Evolutionary conservation across 2,888 invertebrate genomes (phyloP).

Genomic region (Rhodophaea formosa): DNA sequence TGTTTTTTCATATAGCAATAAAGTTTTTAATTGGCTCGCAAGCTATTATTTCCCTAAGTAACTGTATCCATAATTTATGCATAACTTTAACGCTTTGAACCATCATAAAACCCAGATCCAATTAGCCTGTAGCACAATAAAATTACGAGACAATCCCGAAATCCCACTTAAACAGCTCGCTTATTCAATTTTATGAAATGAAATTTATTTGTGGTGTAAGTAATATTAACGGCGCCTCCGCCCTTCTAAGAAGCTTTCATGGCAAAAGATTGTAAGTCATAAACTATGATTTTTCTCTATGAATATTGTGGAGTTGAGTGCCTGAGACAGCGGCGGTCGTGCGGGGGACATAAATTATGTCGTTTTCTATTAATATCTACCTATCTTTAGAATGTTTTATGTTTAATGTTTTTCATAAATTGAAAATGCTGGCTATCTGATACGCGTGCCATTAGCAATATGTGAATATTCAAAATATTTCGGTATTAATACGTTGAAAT

Average conservation of each 20-base stretch:
- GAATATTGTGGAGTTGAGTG: constrained; percentile 66
- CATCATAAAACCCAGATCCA: constrained; percentile 10
- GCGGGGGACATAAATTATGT: constrained; percentile 44
- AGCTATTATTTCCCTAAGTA: neutral
- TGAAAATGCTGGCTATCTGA: neutral
- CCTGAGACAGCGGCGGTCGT: constrained; percentile 44
- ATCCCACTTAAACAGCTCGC: constrained; percentile 26
- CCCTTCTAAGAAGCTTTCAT: constrained; percentile 60
- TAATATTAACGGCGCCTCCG: constrained; percentile 61
- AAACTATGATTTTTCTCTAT: constrained; percentile 75
- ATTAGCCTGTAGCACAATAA: constrained; percentile 14
- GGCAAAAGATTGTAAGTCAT: constrained; percentile 64
- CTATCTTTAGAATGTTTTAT: neutral
- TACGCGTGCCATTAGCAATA: neutral
- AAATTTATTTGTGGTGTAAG: constrained; percentile 64
- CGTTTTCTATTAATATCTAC: constrained; percentile 15
- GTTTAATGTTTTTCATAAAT: neutral
- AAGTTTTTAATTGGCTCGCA: neutral
- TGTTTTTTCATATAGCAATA: too few species aligned
- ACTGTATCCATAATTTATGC: neutral
- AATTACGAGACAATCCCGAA: constrained; percentile 12
- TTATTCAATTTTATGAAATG: constrained; percentile 56
- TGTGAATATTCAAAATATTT: neutral
- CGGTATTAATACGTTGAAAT: neutral
- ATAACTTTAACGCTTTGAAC: neutral